Conservation (phyloP, 2,888 invertebrate species). For the Drosophila recens region DNA sequence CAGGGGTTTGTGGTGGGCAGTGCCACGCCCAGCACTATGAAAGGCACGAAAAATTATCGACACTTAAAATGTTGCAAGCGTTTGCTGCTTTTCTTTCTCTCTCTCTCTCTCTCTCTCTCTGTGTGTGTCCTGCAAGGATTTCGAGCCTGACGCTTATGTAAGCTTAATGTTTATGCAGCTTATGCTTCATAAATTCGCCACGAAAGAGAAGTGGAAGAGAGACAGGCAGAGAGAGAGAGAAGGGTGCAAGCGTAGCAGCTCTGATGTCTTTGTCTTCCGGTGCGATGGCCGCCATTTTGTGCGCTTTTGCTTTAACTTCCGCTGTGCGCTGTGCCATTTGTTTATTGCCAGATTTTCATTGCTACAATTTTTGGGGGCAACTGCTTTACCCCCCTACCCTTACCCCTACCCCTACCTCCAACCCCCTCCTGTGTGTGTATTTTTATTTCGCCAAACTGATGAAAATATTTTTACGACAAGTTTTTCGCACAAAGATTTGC, state of each 20-base stretch:
- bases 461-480: constrained; percentile 82
- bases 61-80: constrained; percentile 80
- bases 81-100: constrained; percentile 45
- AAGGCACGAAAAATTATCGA: constrained; percentile 66
- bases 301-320: constrained; percentile 66
- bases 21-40: constrained; percentile 23
- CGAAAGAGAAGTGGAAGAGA: no score
- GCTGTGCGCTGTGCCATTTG: constrained; percentile 75
- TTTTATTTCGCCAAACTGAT: constrained; percentile 60
- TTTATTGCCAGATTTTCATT: constrained; percentile 78
- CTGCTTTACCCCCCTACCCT: neutral
- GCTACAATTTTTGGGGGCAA: constrained; percentile 56
- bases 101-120: no score
- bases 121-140: constrained; percentile 49
- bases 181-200: constrained; percentile 79
- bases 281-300: constrained; percentile 72
- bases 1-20: neutral
- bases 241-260: neutral
- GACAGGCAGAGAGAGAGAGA: neutral
- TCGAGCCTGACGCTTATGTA: constrained; percentile 74
- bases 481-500: constrained; percentile 78
- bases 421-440: constrained; percentile 14
- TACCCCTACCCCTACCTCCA: neutral
- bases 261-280: constrained; percentile 72
- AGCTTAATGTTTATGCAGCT: constrained; percentile 81